Evolutionary conservation across 2,888 invertebrate genomes (phyloP), one percentile per base, ranked within the genome.

Genomic region (Fissipunctia ypsillon): DNA sequence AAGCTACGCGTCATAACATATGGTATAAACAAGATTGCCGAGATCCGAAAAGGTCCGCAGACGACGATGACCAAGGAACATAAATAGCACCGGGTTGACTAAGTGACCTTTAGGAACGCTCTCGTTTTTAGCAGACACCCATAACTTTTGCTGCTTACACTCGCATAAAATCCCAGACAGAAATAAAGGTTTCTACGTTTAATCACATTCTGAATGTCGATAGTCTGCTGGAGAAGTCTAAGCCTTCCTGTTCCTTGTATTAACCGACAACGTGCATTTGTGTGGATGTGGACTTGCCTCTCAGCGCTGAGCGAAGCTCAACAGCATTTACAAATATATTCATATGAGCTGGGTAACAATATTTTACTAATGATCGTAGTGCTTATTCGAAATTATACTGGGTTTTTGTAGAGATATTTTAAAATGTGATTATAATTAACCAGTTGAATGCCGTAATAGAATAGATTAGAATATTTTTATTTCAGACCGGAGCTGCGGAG

Each of bases 31-130:
- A 43, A 77, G 22, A 45, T 45, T 57, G 31, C 14, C 43, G 28
- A 57, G 65, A 80, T 69, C 35, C 78, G 78, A 56, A 68, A 80
- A 64, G 38, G 38, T 45, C 59, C 22, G 50, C 54, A 71, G 31
- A 76, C 43, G 71, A 60, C 67, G 71, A 67, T 57, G 71, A 50
- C 63, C 59, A 63, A 65, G 22, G 70, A 63, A 68, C 41, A 59
- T 45, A 69, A 79, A 52, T 69, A 81, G 60, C 38, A 19, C 1
- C 56, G 45, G 65, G 0, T 50, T 38, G n/a, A 52, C 43, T 25
- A 57, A 41, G 56, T 52, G 60, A 69, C 78, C 69, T 78, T 61
- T 65, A 22, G 38, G 54, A 43, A 56, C 64, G 48, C 50, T 76
- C 43, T 60, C n/a, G 35, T 74, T 63, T 73, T 68, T 66, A 67